phyloP scores from a whole-genome alignment of 2,888 invertebrate genomes.

The Sminthurides aquaticus region DNA sequence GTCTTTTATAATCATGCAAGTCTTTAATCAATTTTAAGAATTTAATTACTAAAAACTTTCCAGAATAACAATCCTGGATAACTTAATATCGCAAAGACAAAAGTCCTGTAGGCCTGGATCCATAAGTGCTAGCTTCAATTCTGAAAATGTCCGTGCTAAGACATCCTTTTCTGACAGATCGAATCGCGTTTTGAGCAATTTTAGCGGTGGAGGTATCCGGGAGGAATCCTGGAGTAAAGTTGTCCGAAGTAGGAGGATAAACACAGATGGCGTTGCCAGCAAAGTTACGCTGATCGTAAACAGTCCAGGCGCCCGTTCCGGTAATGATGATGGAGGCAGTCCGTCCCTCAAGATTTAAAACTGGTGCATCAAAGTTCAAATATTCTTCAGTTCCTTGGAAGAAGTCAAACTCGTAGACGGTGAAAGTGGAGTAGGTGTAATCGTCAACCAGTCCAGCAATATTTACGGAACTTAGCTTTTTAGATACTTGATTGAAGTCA shows the following conservation, averaged over 20 bases:
- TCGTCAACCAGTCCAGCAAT: conserved; percentile 31
- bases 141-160: conserved; percentile 1
- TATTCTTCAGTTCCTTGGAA: conserved; percentile 40
- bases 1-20: no score
- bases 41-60: no score
- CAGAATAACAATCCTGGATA: background rate
- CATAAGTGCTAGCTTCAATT: background rate
- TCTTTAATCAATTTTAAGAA: no score
- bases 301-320: conserved; percentile 31
- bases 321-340: conserved; percentile 21
- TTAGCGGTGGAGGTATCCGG: conserved; percentile 14
- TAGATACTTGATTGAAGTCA: conserved; percentile 25
- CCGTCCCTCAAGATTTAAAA: conserved; percentile 8
- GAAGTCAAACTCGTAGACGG: conserved; percentile 29
- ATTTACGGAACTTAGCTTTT: conserved; percentile 22
- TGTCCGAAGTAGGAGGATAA: conserved; percentile 18
- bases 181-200: conserved; percentile 27
- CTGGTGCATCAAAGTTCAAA: conserved; percentile 14
- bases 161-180: conserved; percentile 34
- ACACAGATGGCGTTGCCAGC: conserved; percentile 34
- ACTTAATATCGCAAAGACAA: no score
- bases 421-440: conserved; percentile 27
- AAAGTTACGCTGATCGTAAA: conserved; percentile 30
- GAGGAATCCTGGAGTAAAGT: conserved; percentile 29
- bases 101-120: background rate